Percentiles rank a stretch among this genome's conserved stretches.
These are phyloP conservation scores for Balearica regulorum DNA, from an alignment of 2,797 vertebrate species.

Conservation along the genomic window DNA sequence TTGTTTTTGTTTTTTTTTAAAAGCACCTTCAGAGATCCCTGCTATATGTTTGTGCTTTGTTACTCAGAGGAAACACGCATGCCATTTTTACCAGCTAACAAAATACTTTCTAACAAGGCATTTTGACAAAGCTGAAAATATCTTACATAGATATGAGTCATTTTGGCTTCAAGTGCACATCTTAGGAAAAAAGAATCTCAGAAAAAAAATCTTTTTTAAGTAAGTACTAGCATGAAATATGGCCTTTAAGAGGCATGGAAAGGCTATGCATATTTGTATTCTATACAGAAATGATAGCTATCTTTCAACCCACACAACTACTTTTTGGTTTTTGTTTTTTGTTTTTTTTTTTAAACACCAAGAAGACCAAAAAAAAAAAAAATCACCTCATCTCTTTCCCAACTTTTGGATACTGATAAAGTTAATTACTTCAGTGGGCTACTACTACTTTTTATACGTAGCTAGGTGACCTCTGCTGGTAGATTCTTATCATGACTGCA, in stretches of 20 bases:
- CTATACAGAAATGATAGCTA: constrained; percentile 3
- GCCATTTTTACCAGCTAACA: constrained; percentile 1
- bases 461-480: constrained; percentile 28
- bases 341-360: not conserved
- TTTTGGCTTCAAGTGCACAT: constrained; percentile 1
- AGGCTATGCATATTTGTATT: constrained; percentile 32
- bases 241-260: constrained; percentile 24
- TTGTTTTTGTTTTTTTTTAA: not conserved
- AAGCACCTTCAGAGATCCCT: not conserved
- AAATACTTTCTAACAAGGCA: constrained; percentile 24
- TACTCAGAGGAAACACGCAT: not conserved
- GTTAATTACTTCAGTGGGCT: not conserved
- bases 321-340: not conserved
- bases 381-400: not conserved
- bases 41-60: not conserved
- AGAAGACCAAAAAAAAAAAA: not conserved
- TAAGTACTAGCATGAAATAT: constrained; percentile 17
- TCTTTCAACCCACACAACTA: not conserved
- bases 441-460: not conserved
- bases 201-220: not conserved
- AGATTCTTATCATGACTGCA: constrained; percentile 7
- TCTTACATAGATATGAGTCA: not conserved
- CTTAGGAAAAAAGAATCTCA: not conserved
- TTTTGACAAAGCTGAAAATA: constrained; percentile 33
- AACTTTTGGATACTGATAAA: not conserved